Evolutionary conservation across 53 echinoderm and acorn worm species (phyloP).

Genomic region (Antedon mediterranea): DNA sequence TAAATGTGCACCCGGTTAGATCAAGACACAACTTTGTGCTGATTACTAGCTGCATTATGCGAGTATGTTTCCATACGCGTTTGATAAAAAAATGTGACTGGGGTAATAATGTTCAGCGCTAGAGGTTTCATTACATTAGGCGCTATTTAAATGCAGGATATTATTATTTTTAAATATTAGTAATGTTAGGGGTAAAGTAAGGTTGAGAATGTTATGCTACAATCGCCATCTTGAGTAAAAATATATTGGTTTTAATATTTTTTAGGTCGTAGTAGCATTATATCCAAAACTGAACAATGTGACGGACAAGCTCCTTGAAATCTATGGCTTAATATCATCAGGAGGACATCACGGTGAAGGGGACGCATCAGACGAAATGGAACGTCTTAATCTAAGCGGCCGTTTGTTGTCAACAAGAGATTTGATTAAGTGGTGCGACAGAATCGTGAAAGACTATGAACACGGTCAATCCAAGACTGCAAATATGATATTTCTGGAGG

Average conservation of each 20-base stretch:
- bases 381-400: not conserved
- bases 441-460: slow-evolving; percentile 51
- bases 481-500: slow-evolving; percentile 74
- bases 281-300: slow-evolving; percentile 63
- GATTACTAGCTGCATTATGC: too few species aligned
- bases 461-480: slow-evolving; percentile 33
- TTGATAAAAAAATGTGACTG: too few species aligned
- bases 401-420: slow-evolving; percentile 25
- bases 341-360: slow-evolving; percentile 33
- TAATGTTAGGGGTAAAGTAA: too few species aligned
- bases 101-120: too few species aligned
- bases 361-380: not conserved
- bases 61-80: too few species aligned
- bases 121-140: too few species aligned
- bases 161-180: too few species aligned
- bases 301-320: slow-evolving; percentile 59
- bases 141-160: too few species aligned
- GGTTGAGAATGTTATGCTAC: too few species aligned
- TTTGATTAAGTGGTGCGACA: slow-evolving; percentile 89
- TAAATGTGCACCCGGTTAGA: too few species aligned
- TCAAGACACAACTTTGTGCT: too few species aligned
- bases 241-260: not conserved
- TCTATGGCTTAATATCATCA: slow-evolving; percentile 66
- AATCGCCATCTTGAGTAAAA: too few species aligned
- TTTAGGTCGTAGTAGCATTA: slow-evolving; percentile 54